These are phyloP conservation scores for Paratrypauchen microcephalus DNA, from an alignment of 2,797 vertebrate genomes.

Conservation along the genomic window DNA sequence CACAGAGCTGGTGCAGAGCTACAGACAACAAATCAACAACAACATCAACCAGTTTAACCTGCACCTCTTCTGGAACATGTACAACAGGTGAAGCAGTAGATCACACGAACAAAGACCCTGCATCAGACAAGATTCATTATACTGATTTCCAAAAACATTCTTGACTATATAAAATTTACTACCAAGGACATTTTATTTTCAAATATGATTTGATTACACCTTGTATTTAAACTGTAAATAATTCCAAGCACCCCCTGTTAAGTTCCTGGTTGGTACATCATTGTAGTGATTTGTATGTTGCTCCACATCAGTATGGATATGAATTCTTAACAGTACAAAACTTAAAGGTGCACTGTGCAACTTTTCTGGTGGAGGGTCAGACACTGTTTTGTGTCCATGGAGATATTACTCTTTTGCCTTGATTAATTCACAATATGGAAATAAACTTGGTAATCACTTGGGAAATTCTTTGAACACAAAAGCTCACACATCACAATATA, in stretches of 20 bases:
- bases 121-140: too few relatives aligned
- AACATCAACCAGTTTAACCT: conserved; percentile 94
- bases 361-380: too few relatives aligned
- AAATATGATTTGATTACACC: neutral
- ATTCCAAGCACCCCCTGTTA: too few relatives aligned
- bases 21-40: conserved; percentile 91
- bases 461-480: too few relatives aligned
- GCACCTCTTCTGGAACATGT: conserved; percentile 99
- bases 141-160: neutral
- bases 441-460: too few relatives aligned
- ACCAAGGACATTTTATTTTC: neutral
- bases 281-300: neutral
- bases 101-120: neutral
- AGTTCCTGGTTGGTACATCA: neutral
- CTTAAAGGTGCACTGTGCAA: too few relatives aligned
- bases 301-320: neutral
- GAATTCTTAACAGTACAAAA: neutral
- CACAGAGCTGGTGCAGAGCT: conserved; percentile 94
- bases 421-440: too few relatives aligned
- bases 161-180: neutral
- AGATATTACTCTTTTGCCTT: too few relatives aligned
- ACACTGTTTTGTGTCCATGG: too few relatives aligned
- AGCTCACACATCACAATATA: too few relatives aligned
- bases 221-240: neutral
- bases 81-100: conserved; percentile 85